Base-by-base conservation (phyloP, 2,888 invertebrate genomes). In the Athrips mouffetella region DNA sequence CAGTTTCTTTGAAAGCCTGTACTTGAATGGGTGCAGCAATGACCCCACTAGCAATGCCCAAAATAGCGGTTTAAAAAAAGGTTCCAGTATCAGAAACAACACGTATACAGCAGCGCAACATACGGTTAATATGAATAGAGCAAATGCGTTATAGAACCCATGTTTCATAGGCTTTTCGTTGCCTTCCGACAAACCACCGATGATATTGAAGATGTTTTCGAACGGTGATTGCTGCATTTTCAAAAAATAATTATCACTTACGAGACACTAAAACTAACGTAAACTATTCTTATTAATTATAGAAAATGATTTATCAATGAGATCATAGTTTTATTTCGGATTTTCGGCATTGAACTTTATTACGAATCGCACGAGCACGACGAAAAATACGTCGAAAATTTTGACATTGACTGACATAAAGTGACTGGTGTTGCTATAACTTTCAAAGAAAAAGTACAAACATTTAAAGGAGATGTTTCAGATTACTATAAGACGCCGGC, bases 21-120 rank as follows among this genome's bases (percentile, higher is more conserved):
- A 91, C 78, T 99, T 99, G 69, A 98, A 94, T 0, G 99, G 99
- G 78, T 98, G 97, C n/a, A 99, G 89, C 30, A 98, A 94, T 0
- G 98, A 97, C n/a, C 99, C 99, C 65, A 98, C 96, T 25, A 99
- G 88, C 49, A 98, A 89, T 0, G 99, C 98, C 99, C 99, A 99
- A 60, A 98, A 90, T 47, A 99, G 80, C 0, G 99, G 98, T 60
- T 96, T 94, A 27, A 99, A 92, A 80, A 98, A 98, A 0, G 98
- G 97, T 64, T 96, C 94, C 23, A 98, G 85, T 58, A 96, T 94
- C 54, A 95, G 90, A 77, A 95, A 97, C 5, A 97, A 89, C 1
- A 95, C 94, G 73, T 92, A 93, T 33, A 92, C 89, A 11, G 94
- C 94, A 29, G 91, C 91, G 69, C 91, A 91, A 59, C 92, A 91